Conservation (phyloP, 2,113 vertebrate genomes). For the Spea bombifrons region DNA sequence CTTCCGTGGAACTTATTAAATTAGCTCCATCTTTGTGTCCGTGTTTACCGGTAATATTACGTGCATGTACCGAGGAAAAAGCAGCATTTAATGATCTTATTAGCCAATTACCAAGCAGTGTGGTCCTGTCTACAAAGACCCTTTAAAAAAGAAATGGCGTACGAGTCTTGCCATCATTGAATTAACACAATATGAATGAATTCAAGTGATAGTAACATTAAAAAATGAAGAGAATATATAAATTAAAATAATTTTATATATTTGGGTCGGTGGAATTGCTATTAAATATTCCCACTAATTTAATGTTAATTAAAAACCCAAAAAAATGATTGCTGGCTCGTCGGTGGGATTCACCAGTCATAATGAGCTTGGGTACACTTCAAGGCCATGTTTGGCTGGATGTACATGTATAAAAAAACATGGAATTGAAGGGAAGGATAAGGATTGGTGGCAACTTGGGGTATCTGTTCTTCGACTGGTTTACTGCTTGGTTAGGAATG, state of each 20-base stretch:
- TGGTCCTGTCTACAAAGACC: conserved; percentile 12
- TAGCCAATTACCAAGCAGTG: conserved; percentile 32
- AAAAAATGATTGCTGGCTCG: too few species aligned
- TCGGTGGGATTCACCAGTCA: too few species aligned
- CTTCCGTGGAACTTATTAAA: conserved; percentile 42
- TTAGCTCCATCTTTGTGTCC: conserved; percentile 34
- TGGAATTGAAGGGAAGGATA: too few species aligned
- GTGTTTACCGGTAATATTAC: conserved; percentile 32
- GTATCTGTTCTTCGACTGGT: too few species aligned
- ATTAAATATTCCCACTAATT: background rate
- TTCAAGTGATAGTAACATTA: background rate
- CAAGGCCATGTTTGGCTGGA: too few species aligned
- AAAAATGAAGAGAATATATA: background rate
- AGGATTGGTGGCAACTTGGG: too few species aligned
- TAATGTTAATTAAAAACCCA: background rate
- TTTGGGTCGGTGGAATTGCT: background rate
- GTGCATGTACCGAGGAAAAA: conserved; percentile 10
- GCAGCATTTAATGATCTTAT: conserved; percentile 40
- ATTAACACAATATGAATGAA: background rate
- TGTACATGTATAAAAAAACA: too few species aligned
- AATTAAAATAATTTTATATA: background rate
- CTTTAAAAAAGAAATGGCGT: too few species aligned
- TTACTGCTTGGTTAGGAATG: too few species aligned
- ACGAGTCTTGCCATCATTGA: background rate
- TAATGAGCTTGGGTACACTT: too few species aligned